Base-by-base conservation (phyloP, 2,113 vertebrate genomes). In the Archilochus colubris region DNA sequence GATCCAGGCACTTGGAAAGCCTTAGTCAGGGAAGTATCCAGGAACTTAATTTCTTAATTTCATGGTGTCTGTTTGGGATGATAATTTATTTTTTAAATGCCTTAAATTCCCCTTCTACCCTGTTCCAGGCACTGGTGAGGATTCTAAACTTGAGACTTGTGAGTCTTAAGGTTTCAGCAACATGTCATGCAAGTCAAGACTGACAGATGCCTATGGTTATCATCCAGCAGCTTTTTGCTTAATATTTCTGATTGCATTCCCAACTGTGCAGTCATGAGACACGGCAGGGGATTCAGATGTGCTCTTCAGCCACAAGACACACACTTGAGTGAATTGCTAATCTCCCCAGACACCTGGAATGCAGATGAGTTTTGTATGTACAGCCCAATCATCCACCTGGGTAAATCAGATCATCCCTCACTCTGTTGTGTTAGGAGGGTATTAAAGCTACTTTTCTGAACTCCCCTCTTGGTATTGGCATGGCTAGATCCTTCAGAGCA, bases 331-430 rank as follows among this genome's bases (percentile, higher is more conserved):
- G 83, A 69, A 91, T 61, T 76, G n/a, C 70, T 89, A 82, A 92
- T 85, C 70, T 94, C 55, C 78, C 50, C 28, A 82, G 74, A 61
- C 70, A 76, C 74, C 67, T 92, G 82, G 76, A 48, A 90, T 81
- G 53, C 40, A 78, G 61, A 66, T 43, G 21, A 69, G 68, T 80
- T 91, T 22, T 77, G 48, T 72, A 57, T 54, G 57, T 63, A 53
- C 31, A 50, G 61, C 17, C 43, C 74, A 57, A 86, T 90, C 55
- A 91, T 43, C 57, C 64, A 61, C 54, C 70, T 76, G 51, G 43
- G 28, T 33, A 91, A 92, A 89, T 48, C 0, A 3, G 67, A 64
- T 58, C 13, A 23, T 59, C 64, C 62, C 38, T 94, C 0, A 0
- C 54, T 59, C 70, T 79, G 54, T 31, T 74, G 28, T 73, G 67